Base-by-base conservation (phyloP, 2,888 invertebrate genomes). In the Limulus polyphemus region DNA sequence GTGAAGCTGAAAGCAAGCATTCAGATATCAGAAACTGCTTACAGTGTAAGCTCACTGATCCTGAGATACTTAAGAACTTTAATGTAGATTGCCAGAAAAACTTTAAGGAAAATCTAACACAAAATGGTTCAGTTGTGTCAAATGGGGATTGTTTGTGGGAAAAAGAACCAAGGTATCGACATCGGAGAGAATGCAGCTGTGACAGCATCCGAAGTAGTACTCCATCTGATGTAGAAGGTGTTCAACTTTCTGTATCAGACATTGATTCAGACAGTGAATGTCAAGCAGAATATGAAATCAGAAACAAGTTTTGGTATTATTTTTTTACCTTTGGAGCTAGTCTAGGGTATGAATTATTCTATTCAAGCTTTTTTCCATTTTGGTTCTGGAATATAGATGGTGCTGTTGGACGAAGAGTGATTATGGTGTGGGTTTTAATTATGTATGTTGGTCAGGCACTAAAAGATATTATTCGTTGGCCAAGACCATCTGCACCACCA, bases 301-400 rank as follows among this genome's bases (percentile, higher is more conserved):
- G 62, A 12, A 88, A 87, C 75, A 82, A 81, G 72, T 85, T 88
- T 73, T 88, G 91, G 86, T 89, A 89, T 77, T 88, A 87, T 75
- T 73, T 92, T 65, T 93, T 93, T 75, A 77, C 84, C 17, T 81
- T 92, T 73, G 92, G 91, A 16, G 90, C 92, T 0, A 86, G 86
- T 65, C 77, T 94, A 47, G 93, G 93, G 0, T 91, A 93, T 77
- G 93, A 93, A 78, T 81, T 87, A 66, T 94, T 94, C 76, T 94
- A 93, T 77, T 84, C 87, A 1, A 81, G 84, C n/a, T 91, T 92
- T 74, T 91, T 92, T 73, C 90, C 93, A 1, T 90, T 90, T 76
- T 90, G 90, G 86, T 88, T 91, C 74, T 94, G 93, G 93, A 94
- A 93, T 77, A 82, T 93, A 62, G 93, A 93, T 77, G 65, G 67